Evolutionary conservation across 2,797 vertebrate genomes (phyloP).

Genomic region (Anguilla marmorata): DNA sequence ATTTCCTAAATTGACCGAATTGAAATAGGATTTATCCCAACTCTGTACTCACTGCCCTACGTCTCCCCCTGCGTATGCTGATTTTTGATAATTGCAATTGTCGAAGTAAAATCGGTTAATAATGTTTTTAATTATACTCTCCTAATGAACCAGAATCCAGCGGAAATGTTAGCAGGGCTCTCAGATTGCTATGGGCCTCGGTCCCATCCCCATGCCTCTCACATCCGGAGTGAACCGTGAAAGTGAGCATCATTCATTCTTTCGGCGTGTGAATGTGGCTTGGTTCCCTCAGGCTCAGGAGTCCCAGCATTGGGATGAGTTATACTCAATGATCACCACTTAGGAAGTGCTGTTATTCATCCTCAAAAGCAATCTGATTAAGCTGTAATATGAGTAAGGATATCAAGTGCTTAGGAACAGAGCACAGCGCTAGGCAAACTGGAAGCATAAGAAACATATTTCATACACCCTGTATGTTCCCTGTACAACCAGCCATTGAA

Average conservation of each 20-base stretch:
- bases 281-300: not conserved
- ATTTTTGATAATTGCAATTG: no score
- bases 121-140: not conserved
- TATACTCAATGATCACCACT: not conserved
- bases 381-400: not conserved
- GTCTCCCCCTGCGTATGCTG: not conserved
- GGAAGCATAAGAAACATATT: not conserved
- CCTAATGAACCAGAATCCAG: not conserved
- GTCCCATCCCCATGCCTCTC: not conserved
- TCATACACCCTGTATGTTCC: not conserved
- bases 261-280: not conserved
- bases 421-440: not conserved
- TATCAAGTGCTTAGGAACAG: not conserved
- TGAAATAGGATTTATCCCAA: not conserved
- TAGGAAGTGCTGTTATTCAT: not conserved
- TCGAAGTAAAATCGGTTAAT: not conserved
- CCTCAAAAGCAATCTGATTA: not conserved
- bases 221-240: not conserved
- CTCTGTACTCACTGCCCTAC: not conserved
- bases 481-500: not conserved
- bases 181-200: not conserved
- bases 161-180: not conserved
- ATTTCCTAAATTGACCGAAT: no score
- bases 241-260: not conserved
- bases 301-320: not conserved